phyloP scores from a whole-genome alignment of 2,113 vertebrate genomes.

The human region DNA sequence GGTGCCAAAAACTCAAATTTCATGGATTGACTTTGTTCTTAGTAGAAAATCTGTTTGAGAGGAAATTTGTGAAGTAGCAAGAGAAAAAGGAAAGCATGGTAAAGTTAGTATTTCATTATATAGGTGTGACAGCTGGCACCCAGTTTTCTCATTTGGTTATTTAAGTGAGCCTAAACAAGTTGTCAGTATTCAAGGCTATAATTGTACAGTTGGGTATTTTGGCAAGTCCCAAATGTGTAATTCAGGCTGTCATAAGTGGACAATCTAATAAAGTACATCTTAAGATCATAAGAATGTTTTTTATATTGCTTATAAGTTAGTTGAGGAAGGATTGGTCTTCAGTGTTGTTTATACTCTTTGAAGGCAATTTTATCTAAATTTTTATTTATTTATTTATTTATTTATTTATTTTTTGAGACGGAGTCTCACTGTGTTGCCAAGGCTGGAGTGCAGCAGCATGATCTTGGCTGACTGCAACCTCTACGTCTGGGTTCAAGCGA shows the following conservation, averaged over 20 bases:
- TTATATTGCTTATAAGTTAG: neutral
- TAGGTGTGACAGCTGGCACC: neutral
- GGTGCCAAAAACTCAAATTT: neutral
- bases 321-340: neutral
- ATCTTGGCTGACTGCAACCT: too few species aligned
- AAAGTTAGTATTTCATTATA: neutral
- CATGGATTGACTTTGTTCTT: neutral
- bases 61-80: neutral
- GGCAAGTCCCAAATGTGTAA: neutral
- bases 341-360: neutral
- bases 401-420: too few species aligned
- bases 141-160: neutral
- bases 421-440: too few species aligned
- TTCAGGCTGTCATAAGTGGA: neutral
- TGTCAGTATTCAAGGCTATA: neutral
- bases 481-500: too few species aligned
- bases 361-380: neutral
- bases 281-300: neutral
- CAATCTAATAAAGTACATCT: neutral
- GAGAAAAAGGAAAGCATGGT: neutral
- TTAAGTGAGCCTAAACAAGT: neutral
- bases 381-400: too few species aligned
- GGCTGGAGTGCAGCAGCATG: too few species aligned
- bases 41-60: constrained; percentile 14
- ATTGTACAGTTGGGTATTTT: neutral